Evolutionary conservation across 2,797 vertebrate genomes (phyloP).

Genomic region (Macrochelys suwanniensis): DNA sequence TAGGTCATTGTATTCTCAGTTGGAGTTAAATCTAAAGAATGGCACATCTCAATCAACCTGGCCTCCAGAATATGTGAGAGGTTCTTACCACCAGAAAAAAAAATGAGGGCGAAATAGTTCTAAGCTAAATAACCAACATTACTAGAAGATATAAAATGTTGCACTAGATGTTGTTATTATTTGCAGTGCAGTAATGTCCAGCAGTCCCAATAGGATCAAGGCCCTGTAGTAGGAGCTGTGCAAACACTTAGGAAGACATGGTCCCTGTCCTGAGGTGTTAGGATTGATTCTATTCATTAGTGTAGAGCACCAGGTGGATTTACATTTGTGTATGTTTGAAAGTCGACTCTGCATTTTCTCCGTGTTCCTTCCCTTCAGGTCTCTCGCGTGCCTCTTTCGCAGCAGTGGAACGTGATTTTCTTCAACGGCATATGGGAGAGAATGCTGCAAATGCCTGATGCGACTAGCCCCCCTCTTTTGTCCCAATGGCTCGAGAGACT

Average conservation of each 20-base stretch:
- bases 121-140: neutral
- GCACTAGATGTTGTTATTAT: neutral
- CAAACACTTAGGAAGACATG: neutral
- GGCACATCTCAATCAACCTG: rapidly evolving
- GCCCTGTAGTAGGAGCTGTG: neutral
- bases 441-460: neutral
- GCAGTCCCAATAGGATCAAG: neutral
- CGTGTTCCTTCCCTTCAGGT: slow-evolving; percentile 16
- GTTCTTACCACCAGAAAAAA: neutral
- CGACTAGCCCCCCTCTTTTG: neutral
- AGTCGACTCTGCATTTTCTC: neutral
- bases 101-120: neutral
- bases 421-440: slow-evolving; percentile 53
- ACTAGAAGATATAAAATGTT: neutral
- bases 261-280: neutral
- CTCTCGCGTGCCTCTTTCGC: neutral
- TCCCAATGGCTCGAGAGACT: slow-evolving; percentile 29
- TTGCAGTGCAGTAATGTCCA: neutral
- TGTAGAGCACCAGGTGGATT: rapidly evolving
- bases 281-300: rapidly evolving
- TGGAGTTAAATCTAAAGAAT: neutral
- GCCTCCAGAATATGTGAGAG: neutral
- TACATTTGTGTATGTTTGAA: rapidly evolving
- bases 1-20: neutral
- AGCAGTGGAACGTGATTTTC: slow-evolving; percentile 46